Evolutionary conservation across 2,113 vertebrate species (phyloP).

Genomic region (Sardina pilchardus): DNA sequence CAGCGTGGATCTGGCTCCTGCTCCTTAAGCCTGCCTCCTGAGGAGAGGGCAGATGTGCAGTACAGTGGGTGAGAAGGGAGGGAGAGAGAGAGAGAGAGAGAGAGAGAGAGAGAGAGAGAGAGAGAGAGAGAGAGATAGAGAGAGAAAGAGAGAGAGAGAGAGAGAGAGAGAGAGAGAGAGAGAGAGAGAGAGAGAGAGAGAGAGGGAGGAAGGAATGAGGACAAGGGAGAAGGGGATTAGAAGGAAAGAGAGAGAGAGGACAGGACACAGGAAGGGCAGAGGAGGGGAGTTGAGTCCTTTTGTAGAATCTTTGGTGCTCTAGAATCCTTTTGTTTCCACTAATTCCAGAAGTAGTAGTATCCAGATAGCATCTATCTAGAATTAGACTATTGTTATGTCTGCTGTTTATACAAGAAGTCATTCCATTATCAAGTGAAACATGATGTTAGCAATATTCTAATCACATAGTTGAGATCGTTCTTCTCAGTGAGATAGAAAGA

Average conservation of each 20-base stretch:
- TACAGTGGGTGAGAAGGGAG: not conserved
- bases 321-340: too few relatives aligned
- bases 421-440: too few relatives aligned
- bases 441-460: too few relatives aligned
- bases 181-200: not conserved
- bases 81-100: not conserved
- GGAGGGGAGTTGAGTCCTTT: not conserved
- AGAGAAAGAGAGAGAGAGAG: not conserved
- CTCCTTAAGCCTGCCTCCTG: not conserved
- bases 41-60: conserved; percentile 1
- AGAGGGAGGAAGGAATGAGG: not conserved
- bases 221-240: not conserved
- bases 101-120: not conserved
- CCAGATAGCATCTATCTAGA: too few relatives aligned
- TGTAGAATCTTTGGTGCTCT: too few relatives aligned
- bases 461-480: too few relatives aligned
- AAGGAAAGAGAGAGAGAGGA: not conserved
- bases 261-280: not conserved
- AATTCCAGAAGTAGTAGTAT: too few relatives aligned
- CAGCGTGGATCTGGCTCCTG: not conserved
- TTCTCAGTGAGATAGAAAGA: conserved; percentile 1
- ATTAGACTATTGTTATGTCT: too few relatives aligned
- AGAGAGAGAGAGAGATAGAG: not conserved
- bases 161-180: not conserved
- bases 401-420: too few relatives aligned